Base-by-base conservation (phyloP, 2,797 vertebrate genomes). In the Liparis tanakae region DNA sequence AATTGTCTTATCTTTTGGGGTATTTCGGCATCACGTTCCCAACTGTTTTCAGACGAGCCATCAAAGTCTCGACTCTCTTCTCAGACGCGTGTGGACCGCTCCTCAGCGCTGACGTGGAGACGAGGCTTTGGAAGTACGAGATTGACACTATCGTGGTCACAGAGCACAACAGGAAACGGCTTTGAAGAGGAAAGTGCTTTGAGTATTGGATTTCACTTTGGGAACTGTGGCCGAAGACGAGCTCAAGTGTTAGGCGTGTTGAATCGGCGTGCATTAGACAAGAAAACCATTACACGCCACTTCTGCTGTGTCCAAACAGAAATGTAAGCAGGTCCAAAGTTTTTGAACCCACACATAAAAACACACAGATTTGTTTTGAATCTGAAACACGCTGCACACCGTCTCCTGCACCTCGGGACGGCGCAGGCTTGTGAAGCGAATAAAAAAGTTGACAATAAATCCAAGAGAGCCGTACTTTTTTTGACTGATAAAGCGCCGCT, bases 131-230 rank as follows among this genome's bases (percentile, higher is more conserved):
- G 91, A 94, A 88, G 87, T 88, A 84, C 56, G 58, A 94, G 93
- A 94, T 89, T 94, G 94, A 93, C 94, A 93, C 92, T 91, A 87
- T 91, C 92, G 92, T 93, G 93, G 91, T 88, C 90, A 92, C 93
- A 93, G 84, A 85, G 91, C 93, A 91, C 93, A 93, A 93, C 94
- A 93, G 93, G 93, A 92, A 88, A 83, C 83, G 81, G 92, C 92
- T 94, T 94, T 95, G 91, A 94, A 93, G 91, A 83, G 85, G 72
- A 87, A 87, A 92, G 78, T 80, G 91, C 90, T 93, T 91, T 87
- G 84, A 88, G 92, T 93, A 92, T 94, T 84, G 82, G 78, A 91
- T 93, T 93, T 94, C 89, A 85, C 88, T 82, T 86, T 82, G 74
- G 76, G 89, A 93, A 90, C 77, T 73, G 74, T 90, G 90, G 81